phyloP scores from a whole-genome alignment of 2,113 vertebrate species.

The Etia nguti region DNA sequence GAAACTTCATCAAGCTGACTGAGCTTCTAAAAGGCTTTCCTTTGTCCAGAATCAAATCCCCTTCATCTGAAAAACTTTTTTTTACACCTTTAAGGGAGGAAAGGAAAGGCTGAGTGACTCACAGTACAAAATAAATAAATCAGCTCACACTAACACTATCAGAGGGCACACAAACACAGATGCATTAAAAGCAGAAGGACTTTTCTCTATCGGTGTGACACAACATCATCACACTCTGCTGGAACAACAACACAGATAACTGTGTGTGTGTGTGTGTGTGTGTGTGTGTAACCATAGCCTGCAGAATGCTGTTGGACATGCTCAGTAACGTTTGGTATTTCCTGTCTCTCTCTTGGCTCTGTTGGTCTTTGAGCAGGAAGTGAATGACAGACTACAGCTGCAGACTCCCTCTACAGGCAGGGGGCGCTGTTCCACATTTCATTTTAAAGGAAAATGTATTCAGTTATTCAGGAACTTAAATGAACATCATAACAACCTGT shows the following conservation, averaged over 20 bases:
- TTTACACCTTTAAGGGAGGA: background rate
- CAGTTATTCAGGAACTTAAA: background rate
- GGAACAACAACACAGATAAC: background rate
- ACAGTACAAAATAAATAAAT: background rate
- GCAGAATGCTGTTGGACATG: conserved; percentile 39
- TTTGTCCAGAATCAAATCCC: background rate
- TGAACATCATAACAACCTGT: background rate
- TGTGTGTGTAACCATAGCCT: conserved; percentile 23
- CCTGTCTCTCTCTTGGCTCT: conserved; percentile 23
- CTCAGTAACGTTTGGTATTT: conserved; percentile 31
- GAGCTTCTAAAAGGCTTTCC: background rate
- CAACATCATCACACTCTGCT: background rate
- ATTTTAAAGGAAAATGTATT: background rate
- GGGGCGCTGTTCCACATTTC: background rate
- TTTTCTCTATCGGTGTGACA: background rate
- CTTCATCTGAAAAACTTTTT: background rate
- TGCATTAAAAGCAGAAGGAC: background rate
- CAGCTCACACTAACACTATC: background rate
- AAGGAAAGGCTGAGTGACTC: background rate
- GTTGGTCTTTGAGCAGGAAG: background rate
- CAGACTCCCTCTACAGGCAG: background rate
- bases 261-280: background rate
- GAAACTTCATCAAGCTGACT: background rate
- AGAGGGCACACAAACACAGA: background rate
- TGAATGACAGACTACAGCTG: conserved; percentile 22